Evolutionary conservation across 2,888 invertebrate genomes (phyloP).

Genomic region (Hyppa rectilinea): DNA sequence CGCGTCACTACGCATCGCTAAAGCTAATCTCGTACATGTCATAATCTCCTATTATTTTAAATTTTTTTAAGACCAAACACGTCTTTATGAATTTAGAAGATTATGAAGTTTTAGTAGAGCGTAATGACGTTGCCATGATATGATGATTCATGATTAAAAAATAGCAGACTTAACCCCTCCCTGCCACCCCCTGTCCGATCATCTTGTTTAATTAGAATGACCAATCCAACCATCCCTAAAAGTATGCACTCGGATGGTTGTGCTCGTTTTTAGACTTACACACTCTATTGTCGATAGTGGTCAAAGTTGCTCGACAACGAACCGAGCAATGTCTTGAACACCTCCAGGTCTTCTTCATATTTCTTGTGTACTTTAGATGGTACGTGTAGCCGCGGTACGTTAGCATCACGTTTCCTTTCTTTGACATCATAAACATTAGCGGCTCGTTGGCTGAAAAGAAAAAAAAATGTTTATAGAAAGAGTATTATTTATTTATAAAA

Average conservation of each 20-base stretch:
- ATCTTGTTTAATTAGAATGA: not conserved
- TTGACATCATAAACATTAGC: conserved; percentile 45
- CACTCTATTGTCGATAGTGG: conserved; percentile 53
- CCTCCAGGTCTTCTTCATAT: conserved; percentile 62
- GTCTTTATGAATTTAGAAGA: not conserved
- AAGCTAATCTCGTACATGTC: not conserved
- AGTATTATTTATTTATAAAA: not conserved
- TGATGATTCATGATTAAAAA: not conserved
- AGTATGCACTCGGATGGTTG: conserved; percentile 42
- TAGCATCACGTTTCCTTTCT: conserved; percentile 60
- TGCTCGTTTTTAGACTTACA: conserved; percentile 53
- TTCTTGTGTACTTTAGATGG: conserved; percentile 57
- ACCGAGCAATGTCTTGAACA: conserved; percentile 62
- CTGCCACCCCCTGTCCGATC: too few species aligned
- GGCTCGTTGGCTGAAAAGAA: conserved; percentile 26
- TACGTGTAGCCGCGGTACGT: conserved; percentile 56
- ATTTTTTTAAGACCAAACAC: not conserved
- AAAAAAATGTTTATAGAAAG: not conserved
- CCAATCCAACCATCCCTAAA: not conserved
- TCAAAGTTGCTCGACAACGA: conserved; percentile 57
- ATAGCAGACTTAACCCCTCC: not conserved
- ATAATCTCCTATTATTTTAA: not conserved
- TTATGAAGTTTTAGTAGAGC: not conserved
- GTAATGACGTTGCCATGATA: not conserved
- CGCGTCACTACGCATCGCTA: not conserved